Evolutionary conservation across 2,797 vertebrate genomes (phyloP).

Genomic region (Bradypus variegatus): DNA sequence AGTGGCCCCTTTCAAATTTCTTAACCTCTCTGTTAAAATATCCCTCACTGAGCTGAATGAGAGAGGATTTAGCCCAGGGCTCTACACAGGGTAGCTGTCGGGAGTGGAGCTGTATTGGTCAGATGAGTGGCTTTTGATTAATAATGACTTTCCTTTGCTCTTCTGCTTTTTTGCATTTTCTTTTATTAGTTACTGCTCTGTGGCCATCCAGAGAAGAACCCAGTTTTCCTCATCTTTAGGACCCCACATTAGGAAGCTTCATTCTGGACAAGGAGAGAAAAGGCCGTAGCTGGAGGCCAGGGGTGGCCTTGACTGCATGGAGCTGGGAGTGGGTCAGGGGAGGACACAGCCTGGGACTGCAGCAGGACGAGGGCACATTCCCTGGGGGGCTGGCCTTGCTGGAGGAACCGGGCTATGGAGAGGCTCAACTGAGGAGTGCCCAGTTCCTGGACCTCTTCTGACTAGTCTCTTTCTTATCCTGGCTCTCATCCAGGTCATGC

Average conservation of each 20-base stretch:
- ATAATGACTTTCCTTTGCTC: not conserved
- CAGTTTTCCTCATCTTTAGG: not conserved
- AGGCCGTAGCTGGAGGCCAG: not conserved
- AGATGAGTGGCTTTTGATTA: not conserved
- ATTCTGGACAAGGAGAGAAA: not conserved
- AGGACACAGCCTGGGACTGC: not conserved
- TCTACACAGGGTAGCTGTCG: not conserved
- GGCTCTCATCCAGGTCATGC: not conserved
- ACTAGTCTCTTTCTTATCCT: not conserved
- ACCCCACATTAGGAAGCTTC: not conserved
- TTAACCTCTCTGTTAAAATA: not conserved
- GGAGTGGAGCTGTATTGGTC: not conserved
- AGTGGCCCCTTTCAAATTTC: not conserved
- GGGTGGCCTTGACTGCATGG: not conserved
- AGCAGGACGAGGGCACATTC: not conserved
- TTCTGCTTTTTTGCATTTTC: slow-evolving; percentile 10
- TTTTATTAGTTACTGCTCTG: not conserved
- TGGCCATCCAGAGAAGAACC: not conserved
- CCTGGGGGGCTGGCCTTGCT: not conserved
- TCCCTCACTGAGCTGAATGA: not conserved
- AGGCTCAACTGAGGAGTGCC: not conserved
- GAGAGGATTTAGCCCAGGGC: not conserved
- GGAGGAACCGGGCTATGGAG: not conserved
- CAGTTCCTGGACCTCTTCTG: not conserved
- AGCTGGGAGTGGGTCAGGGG: not conserved